These are phyloP conservation scores for Ischnura elegans DNA, from an alignment of 2,888 invertebrate species.

Conservation along the genomic window DNA sequence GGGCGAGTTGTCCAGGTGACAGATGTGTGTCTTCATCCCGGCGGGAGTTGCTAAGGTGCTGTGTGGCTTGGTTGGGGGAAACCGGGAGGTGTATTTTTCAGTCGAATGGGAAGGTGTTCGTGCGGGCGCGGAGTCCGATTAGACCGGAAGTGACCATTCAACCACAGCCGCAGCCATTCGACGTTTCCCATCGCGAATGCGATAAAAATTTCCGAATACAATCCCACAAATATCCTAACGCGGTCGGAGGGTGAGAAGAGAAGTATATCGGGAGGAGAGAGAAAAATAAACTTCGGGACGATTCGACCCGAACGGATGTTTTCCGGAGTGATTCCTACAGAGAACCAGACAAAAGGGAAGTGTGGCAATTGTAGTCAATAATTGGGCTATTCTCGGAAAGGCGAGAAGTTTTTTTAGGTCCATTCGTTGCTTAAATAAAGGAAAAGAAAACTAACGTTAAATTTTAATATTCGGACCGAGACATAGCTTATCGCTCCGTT, in stretches of 20 bases:
- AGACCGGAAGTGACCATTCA: background rate
- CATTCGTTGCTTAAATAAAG: too few relatives aligned
- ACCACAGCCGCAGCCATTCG: background rate
- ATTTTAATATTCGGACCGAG: too few relatives aligned
- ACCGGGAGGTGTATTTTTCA: too few relatives aligned
- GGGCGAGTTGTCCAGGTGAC: slow-evolving; percentile 43
- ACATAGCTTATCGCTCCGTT: too few relatives aligned
- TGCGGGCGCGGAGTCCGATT: background rate
- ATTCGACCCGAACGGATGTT: background rate
- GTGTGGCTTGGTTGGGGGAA: too few relatives aligned
- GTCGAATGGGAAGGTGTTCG: background rate
- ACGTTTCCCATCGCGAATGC: background rate
- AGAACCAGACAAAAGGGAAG: background rate
- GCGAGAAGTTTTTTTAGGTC: too few relatives aligned
- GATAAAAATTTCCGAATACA: background rate
- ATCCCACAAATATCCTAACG: background rate
- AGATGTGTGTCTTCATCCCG: slow-evolving; percentile 48
- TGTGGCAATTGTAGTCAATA: background rate
- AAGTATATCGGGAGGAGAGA: background rate
- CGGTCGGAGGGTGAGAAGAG: background rate
- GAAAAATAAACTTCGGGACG: background rate
- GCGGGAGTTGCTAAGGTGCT: background rate
- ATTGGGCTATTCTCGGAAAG: background rate
- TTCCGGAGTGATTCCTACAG: background rate
- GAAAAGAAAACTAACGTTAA: too few relatives aligned